A percentile compares a stretch with the other conserved stretches of the same genome.
Evolutionary conservation across 2,113 vertebrate genomes (phyloP).

Genomic region (Psittacula cyanocephala): DNA sequence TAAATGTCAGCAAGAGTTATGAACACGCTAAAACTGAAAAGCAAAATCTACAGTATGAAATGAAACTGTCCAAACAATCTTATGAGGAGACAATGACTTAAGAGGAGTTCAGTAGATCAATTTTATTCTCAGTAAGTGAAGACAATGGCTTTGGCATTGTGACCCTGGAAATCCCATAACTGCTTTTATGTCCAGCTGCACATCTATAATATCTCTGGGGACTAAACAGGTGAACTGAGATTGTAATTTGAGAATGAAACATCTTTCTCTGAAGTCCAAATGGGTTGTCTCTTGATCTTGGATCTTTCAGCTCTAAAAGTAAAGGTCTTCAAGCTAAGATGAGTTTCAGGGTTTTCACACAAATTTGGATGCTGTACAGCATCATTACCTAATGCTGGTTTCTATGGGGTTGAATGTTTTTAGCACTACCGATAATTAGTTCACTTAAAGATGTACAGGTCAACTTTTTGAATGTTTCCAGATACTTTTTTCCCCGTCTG

Average conservation of each 20-base stretch:
- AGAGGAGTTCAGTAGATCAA: not conserved
- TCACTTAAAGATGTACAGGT: not conserved
- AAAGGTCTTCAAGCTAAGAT: not conserved
- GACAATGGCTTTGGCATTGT: not conserved
- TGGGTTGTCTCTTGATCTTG: not conserved
- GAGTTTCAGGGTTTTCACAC: not conserved
- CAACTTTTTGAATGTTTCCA: not conserved
- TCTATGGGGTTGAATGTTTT: not conserved
- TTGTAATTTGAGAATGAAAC: not conserved
- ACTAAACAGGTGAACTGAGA: not conserved
- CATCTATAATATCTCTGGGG: not conserved
- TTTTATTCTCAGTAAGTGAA: not conserved
- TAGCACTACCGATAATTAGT: not conserved
- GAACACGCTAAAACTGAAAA: not conserved
- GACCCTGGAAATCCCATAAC: not conserved
- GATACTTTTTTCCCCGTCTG: rapidly evolving
- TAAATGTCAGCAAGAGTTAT: conserved; percentile 19
- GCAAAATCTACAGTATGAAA: not conserved
- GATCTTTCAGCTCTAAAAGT: not conserved
- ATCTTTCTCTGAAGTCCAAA: not conserved
- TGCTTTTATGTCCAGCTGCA: not conserved
- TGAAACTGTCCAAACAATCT: not conserved
- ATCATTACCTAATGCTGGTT: not conserved
- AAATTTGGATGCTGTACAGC: not conserved
- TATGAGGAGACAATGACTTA: not conserved